Conservation (phyloP, 2,888 invertebrate genomes). For the Hydrotaea cyrtoneurina region DNA sequence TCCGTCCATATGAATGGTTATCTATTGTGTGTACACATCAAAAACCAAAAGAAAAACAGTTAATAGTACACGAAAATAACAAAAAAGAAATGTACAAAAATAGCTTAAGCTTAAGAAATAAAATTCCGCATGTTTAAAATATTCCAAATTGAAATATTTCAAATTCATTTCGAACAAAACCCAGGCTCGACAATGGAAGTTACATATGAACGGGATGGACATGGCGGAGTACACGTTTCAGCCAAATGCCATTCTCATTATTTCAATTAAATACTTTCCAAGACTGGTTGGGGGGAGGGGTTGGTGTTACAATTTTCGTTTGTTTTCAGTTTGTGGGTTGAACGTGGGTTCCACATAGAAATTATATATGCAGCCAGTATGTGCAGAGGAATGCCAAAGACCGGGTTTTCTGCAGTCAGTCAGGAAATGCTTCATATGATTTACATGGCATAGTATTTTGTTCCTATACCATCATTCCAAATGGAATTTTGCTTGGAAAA, state of each 20-base stretch:
- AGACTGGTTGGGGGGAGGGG: not conserved
- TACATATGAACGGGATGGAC: not conserved
- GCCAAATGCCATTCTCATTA: conserved; percentile 14
- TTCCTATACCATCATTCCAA: conserved; percentile 10
- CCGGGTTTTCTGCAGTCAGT: conserved; percentile 6
- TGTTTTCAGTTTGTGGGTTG: conserved; percentile 25
- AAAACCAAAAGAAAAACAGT: not conserved
- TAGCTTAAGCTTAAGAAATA: conserved; percentile 9
- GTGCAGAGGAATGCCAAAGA: not conserved
- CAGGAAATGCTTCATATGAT: conserved; percentile 27
- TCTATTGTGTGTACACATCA: not conserved
- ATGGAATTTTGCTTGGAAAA: conserved; percentile 17
- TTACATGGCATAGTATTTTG: conserved; percentile 32
- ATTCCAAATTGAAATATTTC: not conserved
- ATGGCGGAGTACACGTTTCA: not conserved
- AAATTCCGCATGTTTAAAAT: conserved; percentile 30
- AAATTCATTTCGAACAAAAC: conserved; percentile 5
- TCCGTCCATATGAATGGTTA: not conserved
- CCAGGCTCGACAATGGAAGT: not conserved
- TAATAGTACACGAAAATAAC: not conserved
- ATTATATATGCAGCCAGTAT: not conserved
- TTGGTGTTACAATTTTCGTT: not conserved
- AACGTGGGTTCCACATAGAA: not conserved
- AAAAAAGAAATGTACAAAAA: not conserved
- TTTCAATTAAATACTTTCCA: not conserved